Evolutionary conservation across 1,140 invertebrate species (phyloP).

Genomic region (Sitodiplosis mosellana): DNA sequence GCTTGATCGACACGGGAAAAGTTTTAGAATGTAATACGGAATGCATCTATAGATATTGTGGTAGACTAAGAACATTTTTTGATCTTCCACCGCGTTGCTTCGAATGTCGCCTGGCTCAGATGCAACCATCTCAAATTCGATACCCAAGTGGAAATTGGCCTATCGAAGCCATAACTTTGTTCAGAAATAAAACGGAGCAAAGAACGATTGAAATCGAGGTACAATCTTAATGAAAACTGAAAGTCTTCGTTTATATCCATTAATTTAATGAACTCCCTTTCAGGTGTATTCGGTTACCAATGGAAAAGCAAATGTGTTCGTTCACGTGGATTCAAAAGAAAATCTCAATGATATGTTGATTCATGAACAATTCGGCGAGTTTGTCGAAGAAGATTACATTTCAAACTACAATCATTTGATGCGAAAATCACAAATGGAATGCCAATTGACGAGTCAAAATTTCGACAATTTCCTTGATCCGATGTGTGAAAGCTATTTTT

Average conservation of each 20-base stretch:
- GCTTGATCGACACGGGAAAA: too few relatives aligned
- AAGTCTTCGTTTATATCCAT: neutral
- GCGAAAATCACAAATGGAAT: too few relatives aligned
- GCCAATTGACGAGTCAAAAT: too few relatives aligned
- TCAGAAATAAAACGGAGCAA: conserved; percentile 23
- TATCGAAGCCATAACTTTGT: conserved; percentile 28
- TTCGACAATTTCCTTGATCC: too few relatives aligned
- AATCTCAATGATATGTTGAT: conserved; percentile 44
- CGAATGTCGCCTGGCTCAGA: conserved; percentile 44
- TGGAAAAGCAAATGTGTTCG: conserved; percentile 41
- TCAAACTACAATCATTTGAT: conserved; percentile 31
- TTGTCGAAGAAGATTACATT: conserved; percentile 49
- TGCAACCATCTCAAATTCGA: conserved; percentile 41
- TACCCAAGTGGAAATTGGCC: conserved; percentile 38
- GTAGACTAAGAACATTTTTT: too few relatives aligned
- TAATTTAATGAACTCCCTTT: conserved; percentile 13
- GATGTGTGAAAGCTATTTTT: too few relatives aligned
- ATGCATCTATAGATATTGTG: too few relatives aligned
- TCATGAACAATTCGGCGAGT: conserved; percentile 37
- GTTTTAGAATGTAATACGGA: too few relatives aligned
- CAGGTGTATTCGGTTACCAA: conserved; percentile 66
- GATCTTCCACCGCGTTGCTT: conserved; percentile 39
- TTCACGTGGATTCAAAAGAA: conserved; percentile 23
- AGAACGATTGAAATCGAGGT: neutral
- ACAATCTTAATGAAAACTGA: neutral